phyloP scores from a whole-genome alignment of 2,797 vertebrate genomes.

The Ambastaia sidthimunki region DNA sequence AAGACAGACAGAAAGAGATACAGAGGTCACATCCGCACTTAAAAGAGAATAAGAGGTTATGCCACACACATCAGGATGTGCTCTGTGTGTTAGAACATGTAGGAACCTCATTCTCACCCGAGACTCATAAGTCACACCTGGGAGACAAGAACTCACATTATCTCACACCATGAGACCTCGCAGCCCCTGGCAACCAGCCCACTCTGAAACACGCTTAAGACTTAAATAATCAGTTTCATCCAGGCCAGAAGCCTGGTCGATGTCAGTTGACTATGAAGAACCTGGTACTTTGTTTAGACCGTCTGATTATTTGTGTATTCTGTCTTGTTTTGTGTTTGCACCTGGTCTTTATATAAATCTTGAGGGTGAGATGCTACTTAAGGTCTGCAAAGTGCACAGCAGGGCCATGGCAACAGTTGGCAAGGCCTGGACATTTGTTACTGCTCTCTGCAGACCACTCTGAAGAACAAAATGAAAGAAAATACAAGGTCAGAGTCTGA shows the following conservation, averaged over 20 bases:
- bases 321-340: not conserved
- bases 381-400: not conserved
- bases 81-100: not conserved
- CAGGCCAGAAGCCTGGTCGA: slow-evolving; percentile 31
- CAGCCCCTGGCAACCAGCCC: slow-evolving; percentile 65
- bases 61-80: slow-evolving; percentile 9
- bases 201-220: slow-evolving; percentile 60
- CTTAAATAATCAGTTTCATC: slow-evolving; percentile 62
- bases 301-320: not conserved
- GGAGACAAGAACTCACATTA: slow-evolving; percentile 75
- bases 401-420: slow-evolving; percentile 47
- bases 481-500: slow-evolving; percentile 47
- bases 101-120: slow-evolving; percentile 19
- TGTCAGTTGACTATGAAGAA: not conserved
- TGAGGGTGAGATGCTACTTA: not conserved
- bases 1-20: slow-evolving; percentile 45
- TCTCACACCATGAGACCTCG: slow-evolving; percentile 65
- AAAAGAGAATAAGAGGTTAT: slow-evolving; percentile 42
- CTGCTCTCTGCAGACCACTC: slow-evolving; percentile 25
- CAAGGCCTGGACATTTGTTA: slow-evolving; percentile 9
- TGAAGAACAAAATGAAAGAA: slow-evolving; percentile 6
- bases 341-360: no score
- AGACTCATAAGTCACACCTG: not conserved
- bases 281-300: not conserved
- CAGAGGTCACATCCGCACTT: slow-evolving; percentile 19